A percentile compares a stretch with the other conserved stretches of the same genome.
phyloP scores from a whole-genome alignment of 2,888 invertebrate genomes.

The Heterodera filipjevi region DNA sequence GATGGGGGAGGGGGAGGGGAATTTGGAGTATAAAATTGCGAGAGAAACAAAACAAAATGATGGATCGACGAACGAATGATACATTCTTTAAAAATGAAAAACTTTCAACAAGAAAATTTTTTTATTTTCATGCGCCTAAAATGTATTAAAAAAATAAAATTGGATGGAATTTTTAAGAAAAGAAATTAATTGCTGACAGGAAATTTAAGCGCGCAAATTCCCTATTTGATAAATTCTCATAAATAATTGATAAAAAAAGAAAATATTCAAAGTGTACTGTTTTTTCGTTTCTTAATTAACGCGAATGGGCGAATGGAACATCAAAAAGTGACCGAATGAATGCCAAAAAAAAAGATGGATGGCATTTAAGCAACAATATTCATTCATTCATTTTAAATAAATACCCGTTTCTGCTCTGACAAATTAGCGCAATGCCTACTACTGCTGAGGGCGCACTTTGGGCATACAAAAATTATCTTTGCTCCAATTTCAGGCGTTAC shows the following conservation, averaged over 20 bases:
- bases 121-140: neutral
- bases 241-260: too few relatives aligned
- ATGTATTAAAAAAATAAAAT: neutral
- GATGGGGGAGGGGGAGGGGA: neutral
- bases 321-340: too few relatives aligned
- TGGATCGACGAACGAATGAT: neutral
- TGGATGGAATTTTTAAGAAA: neutral
- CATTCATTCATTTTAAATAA: too few relatives aligned
- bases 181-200: neutral
- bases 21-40: neutral
- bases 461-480: too few relatives aligned
- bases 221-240: neutral
- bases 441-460: too few relatives aligned
- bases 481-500: conserved; percentile 54
- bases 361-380: too few relatives aligned
- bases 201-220: neutral
- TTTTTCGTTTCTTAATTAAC: too few relatives aligned
- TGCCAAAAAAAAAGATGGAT: too few relatives aligned
- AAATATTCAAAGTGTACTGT: too few relatives aligned
- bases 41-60: neutral
- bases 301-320: too few relatives aligned
- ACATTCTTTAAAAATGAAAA: neutral
- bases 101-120: neutral
- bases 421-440: too few relatives aligned
- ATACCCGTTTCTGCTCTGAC: too few relatives aligned